These are phyloP conservation scores for Magallana ariakensis DNA, from an alignment of 1,140 invertebrate genomes.

Conservation along the genomic window DNA sequence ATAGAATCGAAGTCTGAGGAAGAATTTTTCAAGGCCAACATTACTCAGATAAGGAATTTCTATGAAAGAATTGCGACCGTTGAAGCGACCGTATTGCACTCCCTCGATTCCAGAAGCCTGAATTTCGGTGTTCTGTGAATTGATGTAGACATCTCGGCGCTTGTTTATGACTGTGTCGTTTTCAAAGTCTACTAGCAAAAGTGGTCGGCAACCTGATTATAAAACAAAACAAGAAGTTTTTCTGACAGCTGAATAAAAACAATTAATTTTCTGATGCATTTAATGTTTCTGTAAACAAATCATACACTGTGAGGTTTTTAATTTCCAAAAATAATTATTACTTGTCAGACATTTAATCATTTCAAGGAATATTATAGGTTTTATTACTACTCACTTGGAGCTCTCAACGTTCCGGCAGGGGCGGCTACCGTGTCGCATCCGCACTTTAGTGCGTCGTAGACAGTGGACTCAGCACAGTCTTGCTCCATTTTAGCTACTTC, in stretches of 20 bases:
- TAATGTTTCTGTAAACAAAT: no score
- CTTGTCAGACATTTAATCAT: no score
- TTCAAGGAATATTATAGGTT: no score
- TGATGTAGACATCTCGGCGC: not conserved
- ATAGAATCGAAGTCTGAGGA: not conserved
- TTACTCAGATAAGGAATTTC: not conserved
- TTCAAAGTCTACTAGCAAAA: not conserved
- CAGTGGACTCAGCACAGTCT: not conserved
- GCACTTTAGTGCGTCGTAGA: not conserved
- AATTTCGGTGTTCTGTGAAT: not conserved
- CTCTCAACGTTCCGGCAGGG: not conserved
- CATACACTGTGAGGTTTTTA: no score
- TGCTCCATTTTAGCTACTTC: not conserved
- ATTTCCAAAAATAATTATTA: no score
- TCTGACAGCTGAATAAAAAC: no score
- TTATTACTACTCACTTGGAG: no score
- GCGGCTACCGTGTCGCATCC: not conserved
- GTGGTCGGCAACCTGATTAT: not conserved
- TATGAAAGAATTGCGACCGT: not conserved
- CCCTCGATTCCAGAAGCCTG: not conserved
- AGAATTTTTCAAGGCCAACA: not conserved
- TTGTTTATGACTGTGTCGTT: not conserved
- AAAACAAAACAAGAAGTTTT: no score
- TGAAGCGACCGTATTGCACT: not conserved
- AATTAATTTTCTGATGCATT: no score